These are phyloP conservation scores for Cynodonichthys magdalenae DNA, from an alignment of 2,797 vertebrate genomes.

Conservation along the genomic window DNA sequence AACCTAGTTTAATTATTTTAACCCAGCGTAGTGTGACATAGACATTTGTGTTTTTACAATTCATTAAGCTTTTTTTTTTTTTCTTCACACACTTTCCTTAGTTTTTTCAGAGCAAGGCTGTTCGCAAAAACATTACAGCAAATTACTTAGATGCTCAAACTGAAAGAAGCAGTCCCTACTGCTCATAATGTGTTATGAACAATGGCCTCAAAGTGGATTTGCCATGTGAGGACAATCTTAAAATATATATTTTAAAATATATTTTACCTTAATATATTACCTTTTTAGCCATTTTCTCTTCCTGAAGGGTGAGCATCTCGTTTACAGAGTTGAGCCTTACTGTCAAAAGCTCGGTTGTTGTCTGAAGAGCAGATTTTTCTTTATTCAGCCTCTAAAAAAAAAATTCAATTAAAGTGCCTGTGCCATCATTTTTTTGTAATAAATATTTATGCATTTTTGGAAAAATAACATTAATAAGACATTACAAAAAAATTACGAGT, in stretches of 20 bases:
- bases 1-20: too few species aligned
- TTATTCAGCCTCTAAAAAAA: slow-evolving; percentile 81
- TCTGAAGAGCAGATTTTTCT: slow-evolving; percentile 82
- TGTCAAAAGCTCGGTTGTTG: slow-evolving; percentile 83
- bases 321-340: slow-evolving; percentile 85
- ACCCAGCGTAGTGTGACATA: too few species aligned
- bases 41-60: too few species aligned
- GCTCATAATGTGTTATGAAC: background rate
- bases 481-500: too few species aligned
- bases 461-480: too few species aligned
- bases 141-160: background rate
- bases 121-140: background rate
- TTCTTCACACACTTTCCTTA: background rate
- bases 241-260: slow-evolving; percentile 1
- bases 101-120: slow-evolving; percentile 1
- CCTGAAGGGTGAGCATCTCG: slow-evolving; percentile 87
- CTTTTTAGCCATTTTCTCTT: slow-evolving; percentile 82
- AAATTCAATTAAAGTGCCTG: background rate
- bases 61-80: too few species aligned
- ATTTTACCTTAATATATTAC: too few species aligned
- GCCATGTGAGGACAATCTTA: background rate
- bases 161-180: background rate
- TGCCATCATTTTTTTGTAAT: too few species aligned
- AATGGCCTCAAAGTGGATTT: background rate
- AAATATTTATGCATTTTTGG: too few species aligned